These are phyloP conservation scores for Zingel zingel DNA, from an alignment of 2,113 vertebrate genomes.

Conservation along the genomic window DNA sequence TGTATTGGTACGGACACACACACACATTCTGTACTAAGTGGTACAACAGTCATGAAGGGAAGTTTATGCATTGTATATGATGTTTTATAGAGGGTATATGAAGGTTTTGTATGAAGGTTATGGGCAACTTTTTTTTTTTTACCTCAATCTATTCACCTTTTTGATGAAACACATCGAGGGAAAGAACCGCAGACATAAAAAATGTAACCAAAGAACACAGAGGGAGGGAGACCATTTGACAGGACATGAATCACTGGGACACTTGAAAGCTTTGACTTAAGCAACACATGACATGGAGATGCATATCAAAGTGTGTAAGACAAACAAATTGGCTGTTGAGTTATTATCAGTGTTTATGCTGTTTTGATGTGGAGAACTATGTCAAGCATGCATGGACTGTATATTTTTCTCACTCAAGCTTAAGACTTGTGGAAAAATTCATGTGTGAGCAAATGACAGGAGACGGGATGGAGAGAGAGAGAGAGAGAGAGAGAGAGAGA, in stretches of 20 bases:
- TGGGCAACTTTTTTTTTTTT: neutral
- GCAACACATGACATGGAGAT: constrained; percentile 66
- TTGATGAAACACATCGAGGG: neutral
- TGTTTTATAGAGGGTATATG: neutral
- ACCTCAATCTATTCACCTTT: neutral
- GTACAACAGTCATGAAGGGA: neutral
- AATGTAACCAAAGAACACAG: neutral
- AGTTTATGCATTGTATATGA: neutral
- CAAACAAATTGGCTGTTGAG: constrained; percentile 61
- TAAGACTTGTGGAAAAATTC: constrained; percentile 1
- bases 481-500: neutral
- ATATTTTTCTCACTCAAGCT: constrained; percentile 35
- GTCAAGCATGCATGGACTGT: constrained; percentile 48
- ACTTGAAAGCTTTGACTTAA: constrained; percentile 63
- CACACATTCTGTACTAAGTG: neutral
- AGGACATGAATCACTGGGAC: constrained; percentile 65
- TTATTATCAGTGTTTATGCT: constrained; percentile 56
- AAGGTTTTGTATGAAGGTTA: neutral
- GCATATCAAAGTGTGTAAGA: constrained; percentile 55
- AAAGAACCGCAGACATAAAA: neutral
- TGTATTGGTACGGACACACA: constrained; percentile 9
- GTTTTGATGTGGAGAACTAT: constrained; percentile 69
- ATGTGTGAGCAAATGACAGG: neutral
- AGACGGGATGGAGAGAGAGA: neutral
- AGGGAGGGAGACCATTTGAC: neutral